Conservation (phyloP, 2,113 vertebrate genomes). For the Sceloporus undulatus region DNA sequence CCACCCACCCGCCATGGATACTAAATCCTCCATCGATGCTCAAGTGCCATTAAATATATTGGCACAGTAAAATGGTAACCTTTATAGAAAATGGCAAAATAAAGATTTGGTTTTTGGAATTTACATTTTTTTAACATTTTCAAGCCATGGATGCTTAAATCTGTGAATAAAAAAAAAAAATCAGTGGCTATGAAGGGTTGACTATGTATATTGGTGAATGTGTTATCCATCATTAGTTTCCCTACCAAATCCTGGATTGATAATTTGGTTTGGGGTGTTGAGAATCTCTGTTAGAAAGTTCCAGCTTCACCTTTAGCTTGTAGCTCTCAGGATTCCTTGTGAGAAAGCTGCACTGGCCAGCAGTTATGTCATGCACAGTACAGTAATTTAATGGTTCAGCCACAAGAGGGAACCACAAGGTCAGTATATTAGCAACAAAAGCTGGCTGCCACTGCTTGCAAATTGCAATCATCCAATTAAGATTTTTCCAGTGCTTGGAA, state of each 20-base stretch:
- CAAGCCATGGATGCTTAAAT: too few relatives aligned
- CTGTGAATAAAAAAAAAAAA: too few relatives aligned
- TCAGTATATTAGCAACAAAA: background rate
- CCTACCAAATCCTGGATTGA: background rate
- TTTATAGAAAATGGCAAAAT: too few relatives aligned
- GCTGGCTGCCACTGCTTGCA: background rate
- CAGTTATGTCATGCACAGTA: background rate
- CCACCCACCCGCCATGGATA: too few relatives aligned
- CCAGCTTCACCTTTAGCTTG: background rate
- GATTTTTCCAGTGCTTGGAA: background rate
- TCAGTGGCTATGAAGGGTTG: too few relatives aligned
- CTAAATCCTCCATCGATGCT: too few relatives aligned
- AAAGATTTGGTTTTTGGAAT: too few relatives aligned
- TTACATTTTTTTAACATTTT: too few relatives aligned
- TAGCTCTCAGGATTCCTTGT: background rate
- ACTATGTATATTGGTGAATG: too few relatives aligned
- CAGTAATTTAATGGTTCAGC: background rate
- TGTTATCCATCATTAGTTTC: background rate
- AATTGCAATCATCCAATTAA: background rate
- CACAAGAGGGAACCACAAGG: background rate
- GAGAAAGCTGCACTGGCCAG: background rate
- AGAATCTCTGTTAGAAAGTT: background rate
- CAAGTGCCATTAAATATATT: too few relatives aligned
- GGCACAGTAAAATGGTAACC: too few relatives aligned
- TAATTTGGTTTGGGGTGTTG: background rate